These are phyloP conservation scores for Corvus hawaiiensis DNA, from an alignment of 2,113 vertebrate genomes.

Conservation along the genomic window DNA sequence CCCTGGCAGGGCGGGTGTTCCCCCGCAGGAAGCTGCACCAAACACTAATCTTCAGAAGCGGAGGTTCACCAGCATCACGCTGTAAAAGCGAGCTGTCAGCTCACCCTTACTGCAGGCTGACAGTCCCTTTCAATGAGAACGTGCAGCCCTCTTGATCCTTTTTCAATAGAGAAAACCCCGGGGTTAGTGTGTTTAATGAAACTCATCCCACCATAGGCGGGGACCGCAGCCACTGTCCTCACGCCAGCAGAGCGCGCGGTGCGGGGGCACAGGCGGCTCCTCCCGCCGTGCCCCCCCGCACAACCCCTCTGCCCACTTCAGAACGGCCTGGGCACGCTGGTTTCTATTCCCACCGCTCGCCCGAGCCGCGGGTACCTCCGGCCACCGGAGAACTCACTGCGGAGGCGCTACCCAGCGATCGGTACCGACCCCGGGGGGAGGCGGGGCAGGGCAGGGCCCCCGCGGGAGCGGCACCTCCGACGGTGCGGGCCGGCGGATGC, in stretches of 20 bases:
- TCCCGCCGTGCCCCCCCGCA: neutral
- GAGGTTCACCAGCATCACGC: neutral
- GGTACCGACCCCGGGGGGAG: neutral
- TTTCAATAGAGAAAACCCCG: neutral
- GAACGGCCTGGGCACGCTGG: neutral
- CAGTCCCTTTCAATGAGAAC: neutral
- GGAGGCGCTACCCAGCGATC: neutral
- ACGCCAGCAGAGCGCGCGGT: neutral
- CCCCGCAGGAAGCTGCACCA: neutral
- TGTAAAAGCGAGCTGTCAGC: neutral
- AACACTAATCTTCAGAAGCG: neutral
- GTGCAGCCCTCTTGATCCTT: neutral
- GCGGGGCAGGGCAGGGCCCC: neutral
- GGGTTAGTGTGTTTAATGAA: neutral
- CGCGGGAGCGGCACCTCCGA: neutral
- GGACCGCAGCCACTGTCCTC: neutral
- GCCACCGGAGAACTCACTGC: neutral
- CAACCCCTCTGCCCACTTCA: neutral
- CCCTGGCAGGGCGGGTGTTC: neutral
- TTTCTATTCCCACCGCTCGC: neutral
- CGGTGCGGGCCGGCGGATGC: neutral
- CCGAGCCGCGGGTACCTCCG: neutral
- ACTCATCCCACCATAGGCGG: neutral
- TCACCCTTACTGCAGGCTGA: neutral
- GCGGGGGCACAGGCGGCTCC: neutral